Evolutionary conservation across 1,140 invertebrate genomes (phyloP), one percentile per base, ranked within the genome.

Genomic region (Camponotus pennsylvanicus): DNA sequence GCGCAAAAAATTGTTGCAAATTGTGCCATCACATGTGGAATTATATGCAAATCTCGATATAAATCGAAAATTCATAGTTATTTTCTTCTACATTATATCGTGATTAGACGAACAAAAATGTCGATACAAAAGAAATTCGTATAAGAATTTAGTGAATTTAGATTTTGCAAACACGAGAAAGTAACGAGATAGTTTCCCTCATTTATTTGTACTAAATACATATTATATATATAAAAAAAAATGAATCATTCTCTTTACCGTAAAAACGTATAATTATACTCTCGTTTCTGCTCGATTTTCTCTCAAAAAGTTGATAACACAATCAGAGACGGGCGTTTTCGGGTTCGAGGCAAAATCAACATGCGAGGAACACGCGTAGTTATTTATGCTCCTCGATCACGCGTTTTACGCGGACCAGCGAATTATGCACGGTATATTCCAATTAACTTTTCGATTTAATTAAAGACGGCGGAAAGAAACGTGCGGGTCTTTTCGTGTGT

Each of bases 401-500:
- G n/a, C 45, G 32, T 32, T 52, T 77, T 83, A 37, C 82, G 32
- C 63, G 52, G 69, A 34, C 27, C n/a, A n/a, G n/a, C 8, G 15
- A 84, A 63, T 66, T 67, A 73, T 45, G 18, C 9, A 18, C 73
- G 34, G 13, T 40, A 49, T 27, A 34, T 40, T 67, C 42, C 27
- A 45, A 78, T 85, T 42, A 64, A 27, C 13, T 67, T 86, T 11
- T 40, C 59, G 32, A 86, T 86, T 80, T 80, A 69, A 86, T 86
- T 86, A 78, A 63, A 57, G 79, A 84, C 57, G n/a, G 77, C 34
- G 80, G 55, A 37, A 83, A 83, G 18, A 73, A 67, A 83, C 37
- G 52, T 49, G 2, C 45, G 42, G 67, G 27, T 21, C 57, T 76
- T 18, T 63, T 63, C 32, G 32, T 52, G 37, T 61, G 73, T 37